Base-by-base conservation (phyloP, 1,140 invertebrate genomes). In the Eubasilissa regina region DNA sequence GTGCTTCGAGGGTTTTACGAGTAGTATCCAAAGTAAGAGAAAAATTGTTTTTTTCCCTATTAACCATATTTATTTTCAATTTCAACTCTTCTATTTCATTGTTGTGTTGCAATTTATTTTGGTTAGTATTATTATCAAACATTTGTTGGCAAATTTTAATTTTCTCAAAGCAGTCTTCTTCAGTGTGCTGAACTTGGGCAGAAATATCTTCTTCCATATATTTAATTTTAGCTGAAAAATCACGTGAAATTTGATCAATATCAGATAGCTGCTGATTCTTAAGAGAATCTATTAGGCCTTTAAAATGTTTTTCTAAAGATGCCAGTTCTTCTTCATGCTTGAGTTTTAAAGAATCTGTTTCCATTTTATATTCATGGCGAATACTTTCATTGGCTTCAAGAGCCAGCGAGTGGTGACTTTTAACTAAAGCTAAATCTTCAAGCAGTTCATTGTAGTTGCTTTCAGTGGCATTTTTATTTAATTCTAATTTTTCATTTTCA, bases 371-470 rank as follows among this genome's bases (percentile, higher is more conserved):
- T 81, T 89, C 88, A 44, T 87, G 81, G 79, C 87, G 81, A 68
- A 89, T 89, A 77, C 87, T 89, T 83, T 89, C 88, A 84, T 89
- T 89, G 12, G 88, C 88, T 84, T 89, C 87, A 77, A 89, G 77
- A 35, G 88, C 87, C 66, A 89, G 82, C n/a, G 87, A 84, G 85
- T 88, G 88, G 78, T 89, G 87, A 0, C 87, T 86, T 83, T 89
- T 89, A 0, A 89, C 87, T 86, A 89, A 87, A 84, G 88, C 88
- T 19, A 89, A 79, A 80, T 87, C 86, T 82, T 88, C 86, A 47
- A 47, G 15, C 10, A 70, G 45, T 47, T 70, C 45, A 0, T 19
- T 17, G 17, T 17, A 60, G 17, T 60, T 60, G 56, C 56, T 7
- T 60, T 60, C 56, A 15, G 56, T 15, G 0, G 10, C 12, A 21